Percentiles rank a stretch among this genome's conserved stretches.
Evolutionary conservation across 2,113 vertebrate genomes (phyloP).

Genomic region (Archilochus colubris): DNA sequence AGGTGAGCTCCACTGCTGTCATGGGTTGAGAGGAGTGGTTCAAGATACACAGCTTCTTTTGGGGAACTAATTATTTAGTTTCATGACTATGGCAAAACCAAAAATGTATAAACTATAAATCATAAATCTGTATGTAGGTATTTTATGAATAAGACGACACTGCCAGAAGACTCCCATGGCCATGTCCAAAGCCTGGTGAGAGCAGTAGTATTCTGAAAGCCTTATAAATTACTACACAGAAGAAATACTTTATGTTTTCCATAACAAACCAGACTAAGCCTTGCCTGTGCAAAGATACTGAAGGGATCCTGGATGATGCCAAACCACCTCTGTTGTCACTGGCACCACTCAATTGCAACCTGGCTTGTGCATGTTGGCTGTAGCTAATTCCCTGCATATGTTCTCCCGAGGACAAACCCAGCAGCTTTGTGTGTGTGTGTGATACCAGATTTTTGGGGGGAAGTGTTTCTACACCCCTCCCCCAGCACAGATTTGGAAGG

Average conservation of each 20-base stretch:
- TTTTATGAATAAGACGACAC: neutral
- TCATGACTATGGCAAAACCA: neutral
- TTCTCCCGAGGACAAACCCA: neutral
- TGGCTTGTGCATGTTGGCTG: neutral
- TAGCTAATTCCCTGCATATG: neutral
- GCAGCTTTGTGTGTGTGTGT: neutral
- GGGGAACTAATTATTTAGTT: neutral
- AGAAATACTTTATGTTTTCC: neutral
- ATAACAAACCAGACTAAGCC: neutral
- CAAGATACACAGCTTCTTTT: neutral
- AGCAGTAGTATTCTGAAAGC: neutral
- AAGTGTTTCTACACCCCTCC: neutral
- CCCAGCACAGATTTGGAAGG: neutral
- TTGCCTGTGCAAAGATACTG: neutral
- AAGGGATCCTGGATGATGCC: neutral
- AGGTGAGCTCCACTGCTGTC: fast-evolving
- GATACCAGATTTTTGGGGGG: neutral
- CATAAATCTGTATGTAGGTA: neutral
- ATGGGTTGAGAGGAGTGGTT: neutral
- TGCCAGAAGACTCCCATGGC: neutral
- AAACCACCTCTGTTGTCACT: neutral
- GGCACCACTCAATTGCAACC: neutral
- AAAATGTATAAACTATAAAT: neutral
- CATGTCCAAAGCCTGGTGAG: neutral
- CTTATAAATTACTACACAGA: neutral